These are phyloP conservation scores for Aegithalos caudatus DNA, from an alignment of 2,113 vertebrate species.

Conservation along the genomic window DNA sequence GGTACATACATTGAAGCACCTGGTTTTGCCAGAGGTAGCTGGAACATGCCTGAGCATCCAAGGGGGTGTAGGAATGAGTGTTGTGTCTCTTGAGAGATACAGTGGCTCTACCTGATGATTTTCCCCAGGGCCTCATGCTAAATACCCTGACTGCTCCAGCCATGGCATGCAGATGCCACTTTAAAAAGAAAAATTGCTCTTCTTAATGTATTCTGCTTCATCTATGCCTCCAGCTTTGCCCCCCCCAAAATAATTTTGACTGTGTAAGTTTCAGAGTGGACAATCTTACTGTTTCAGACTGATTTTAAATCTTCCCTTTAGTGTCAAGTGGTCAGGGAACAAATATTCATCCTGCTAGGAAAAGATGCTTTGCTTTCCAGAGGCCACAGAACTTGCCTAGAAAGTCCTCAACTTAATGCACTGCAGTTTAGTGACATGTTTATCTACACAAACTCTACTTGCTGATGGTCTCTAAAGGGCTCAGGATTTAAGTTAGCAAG, in stretches of 20 bases:
- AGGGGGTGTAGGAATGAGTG: neutral
- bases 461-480: neutral
- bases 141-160: neutral
- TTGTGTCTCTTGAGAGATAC: neutral
- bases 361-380: neutral
- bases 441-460: neutral
- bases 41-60: neutral
- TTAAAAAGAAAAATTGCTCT: neutral
- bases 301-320: conserved; percentile 25
- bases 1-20: neutral
- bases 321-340: neutral
- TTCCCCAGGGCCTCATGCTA: neutral
- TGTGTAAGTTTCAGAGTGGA: neutral
- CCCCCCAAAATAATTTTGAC: neutral
- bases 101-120: neutral
- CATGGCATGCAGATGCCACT: neutral
- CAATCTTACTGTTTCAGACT: neutral
- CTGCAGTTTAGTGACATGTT: neutral
- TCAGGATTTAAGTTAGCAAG: neutral
- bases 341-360: conserved; percentile 12
- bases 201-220: neutral
- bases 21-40: neutral
- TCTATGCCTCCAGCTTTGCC: neutral
- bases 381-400: neutral
- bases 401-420: neutral